Evolutionary conservation across 2,888 invertebrate species (phyloP).

Genomic region (Horisme vitalbata): DNA sequence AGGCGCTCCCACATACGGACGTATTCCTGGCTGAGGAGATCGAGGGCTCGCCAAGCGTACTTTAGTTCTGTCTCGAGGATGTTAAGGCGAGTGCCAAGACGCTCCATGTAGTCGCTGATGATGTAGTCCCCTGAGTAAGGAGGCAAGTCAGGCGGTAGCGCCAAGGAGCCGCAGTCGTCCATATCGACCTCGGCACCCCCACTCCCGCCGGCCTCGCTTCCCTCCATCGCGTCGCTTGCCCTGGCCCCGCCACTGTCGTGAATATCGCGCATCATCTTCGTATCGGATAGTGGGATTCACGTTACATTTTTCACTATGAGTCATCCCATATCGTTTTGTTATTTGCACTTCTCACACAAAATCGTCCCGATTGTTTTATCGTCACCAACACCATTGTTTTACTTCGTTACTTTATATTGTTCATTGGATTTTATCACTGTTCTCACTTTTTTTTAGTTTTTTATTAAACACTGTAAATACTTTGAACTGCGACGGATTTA

Average conservation of each 20-base stretch:
- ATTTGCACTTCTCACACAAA: conserved; percentile 67
- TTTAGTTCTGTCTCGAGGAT: conserved; percentile 95
- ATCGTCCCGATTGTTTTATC: conserved; percentile 53
- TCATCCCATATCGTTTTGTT: conserved; percentile 82
- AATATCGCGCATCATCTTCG: conserved; percentile 82
- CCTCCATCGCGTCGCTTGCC: conserved; percentile 79
- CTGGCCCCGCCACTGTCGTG: conserved; percentile 78
- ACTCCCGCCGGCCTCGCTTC: conserved; percentile 80
- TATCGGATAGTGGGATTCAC: conserved; percentile 67
- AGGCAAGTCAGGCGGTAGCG: conserved; percentile 77
- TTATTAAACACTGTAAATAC: conserved; percentile 60
- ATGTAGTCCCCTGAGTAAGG: conserved; percentile 87
- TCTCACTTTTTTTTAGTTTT: conserved; percentile 42
- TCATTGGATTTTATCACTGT: conserved; percentile 56
- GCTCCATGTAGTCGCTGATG: conserved; percentile 95
- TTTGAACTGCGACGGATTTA: conserved; percentile 76
- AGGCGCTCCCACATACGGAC: conserved; percentile 96
- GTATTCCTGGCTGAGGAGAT: conserved; percentile 94
- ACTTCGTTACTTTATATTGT: conserved; percentile 46
- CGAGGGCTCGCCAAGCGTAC: conserved; percentile 96
- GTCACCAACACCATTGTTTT: conserved; percentile 65
- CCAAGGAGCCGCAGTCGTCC: conserved; percentile 81
- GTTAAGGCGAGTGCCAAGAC: conserved; percentile 92
- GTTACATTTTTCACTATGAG: conserved; percentile 79
- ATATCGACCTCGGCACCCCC: conserved; percentile 80